Conservation (phyloP, 2,113 vertebrate species). For the Sialia sialis region DNA sequence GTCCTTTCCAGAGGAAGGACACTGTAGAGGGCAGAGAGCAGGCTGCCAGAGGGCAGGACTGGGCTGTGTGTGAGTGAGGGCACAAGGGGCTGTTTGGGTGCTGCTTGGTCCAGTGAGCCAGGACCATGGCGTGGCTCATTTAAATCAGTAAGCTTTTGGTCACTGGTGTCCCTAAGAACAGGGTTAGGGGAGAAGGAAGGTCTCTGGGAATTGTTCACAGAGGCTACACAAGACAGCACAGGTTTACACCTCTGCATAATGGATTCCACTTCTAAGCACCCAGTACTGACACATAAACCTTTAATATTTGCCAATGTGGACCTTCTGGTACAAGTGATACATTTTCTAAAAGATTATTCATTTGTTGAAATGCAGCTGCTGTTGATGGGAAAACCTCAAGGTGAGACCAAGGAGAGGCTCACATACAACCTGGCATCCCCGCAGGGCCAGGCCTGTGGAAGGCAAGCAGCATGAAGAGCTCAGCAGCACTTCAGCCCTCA, state of each 20-base stretch:
- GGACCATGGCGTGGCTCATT: not conserved
- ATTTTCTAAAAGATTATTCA: not conserved
- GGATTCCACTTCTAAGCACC: not conserved
- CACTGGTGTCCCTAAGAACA: not conserved
- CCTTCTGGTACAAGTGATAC: rapidly evolving
- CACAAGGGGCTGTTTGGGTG: not conserved
- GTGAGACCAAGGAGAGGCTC: not conserved
- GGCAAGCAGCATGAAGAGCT: not conserved
- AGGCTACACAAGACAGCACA: not conserved
- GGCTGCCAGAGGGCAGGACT: not conserved
- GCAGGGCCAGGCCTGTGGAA: not conserved
- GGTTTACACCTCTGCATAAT: not conserved
- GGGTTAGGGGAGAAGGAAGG: not conserved
- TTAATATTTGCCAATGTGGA: not conserved
- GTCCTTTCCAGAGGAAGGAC: not conserved
- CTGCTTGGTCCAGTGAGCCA: not conserved
- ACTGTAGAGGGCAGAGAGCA: not conserved
- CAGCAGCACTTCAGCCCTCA: not conserved
- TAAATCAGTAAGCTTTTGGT: not conserved
- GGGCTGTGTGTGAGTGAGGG: not conserved
- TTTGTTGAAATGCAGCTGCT: not conserved
- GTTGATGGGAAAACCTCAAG: not conserved
- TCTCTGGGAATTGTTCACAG: not conserved
- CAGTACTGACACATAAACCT: not conserved
- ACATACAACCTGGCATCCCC: not conserved